Evolutionary conservation across 2,888 invertebrate species (phyloP), one percentile per base, ranked within the genome.

Genomic region (Synanthedon vespiformis): DNA sequence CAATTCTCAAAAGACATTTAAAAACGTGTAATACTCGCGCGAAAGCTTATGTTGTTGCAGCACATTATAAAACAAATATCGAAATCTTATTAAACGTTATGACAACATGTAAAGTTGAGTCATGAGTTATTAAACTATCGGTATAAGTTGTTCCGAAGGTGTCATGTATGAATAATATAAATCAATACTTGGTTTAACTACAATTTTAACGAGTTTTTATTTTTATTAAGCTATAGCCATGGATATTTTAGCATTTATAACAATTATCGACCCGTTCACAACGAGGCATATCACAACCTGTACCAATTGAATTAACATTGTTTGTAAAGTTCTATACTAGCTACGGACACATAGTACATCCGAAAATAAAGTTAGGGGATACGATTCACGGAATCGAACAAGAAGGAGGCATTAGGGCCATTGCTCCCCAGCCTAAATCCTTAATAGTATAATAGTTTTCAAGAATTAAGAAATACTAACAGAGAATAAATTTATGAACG

Each of bases 201-300:
- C 80, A 84, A 84, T 73, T 86, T 82, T 78, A 85, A 86, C 84
- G 79, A 22, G 5, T 22, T 22, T 82, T 77, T 77, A 75, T 82
- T 84, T 34, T 84, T 76, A 80, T 83, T 84, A 85, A 82, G 85
- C 83, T 85, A 83, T 83, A 85, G 85, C 81, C 80, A 74, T 82
- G 85, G 86, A 78, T 82, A 81, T 81, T 77, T 84, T 77, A 84
- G 79, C 81, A 84, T 84, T 83, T 82, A 86, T 84, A 87, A 87
- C 87, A 86, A 86, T 34, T 84, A 85, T 85, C 83, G 83, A 82
- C 86, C 78, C 87, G 87, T 86, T 87, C 78, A 80, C 80, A 87
- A 87, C 87, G 85, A 83, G 86, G 83, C 80, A 74, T 85, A 84
- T 87, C 87, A 87, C 87, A 87, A 87, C 87, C 87, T 83, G 86